Evolutionary conservation across 2,888 invertebrate species (phyloP), one percentile per base, ranked within the genome.

Genomic region (Nemotelus nigrinus): DNA sequence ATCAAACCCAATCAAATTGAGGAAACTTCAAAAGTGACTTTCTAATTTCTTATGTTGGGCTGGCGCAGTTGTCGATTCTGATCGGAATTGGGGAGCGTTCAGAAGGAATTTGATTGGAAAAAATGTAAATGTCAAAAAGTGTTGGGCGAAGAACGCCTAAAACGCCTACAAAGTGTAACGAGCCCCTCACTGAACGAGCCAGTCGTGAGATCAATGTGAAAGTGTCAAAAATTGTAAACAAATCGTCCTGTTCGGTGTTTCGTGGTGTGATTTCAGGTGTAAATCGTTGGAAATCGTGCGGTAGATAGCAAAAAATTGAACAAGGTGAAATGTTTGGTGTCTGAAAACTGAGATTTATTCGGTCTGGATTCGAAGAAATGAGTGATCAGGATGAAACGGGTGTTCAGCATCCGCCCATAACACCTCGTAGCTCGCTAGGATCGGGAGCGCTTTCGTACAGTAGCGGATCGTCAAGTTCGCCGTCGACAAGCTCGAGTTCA

Each of bases 401-500:
- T 53, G 72, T 58, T 76, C 79, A 25, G 78, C 81, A 82, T 74
- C 80, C 82, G 77, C 80, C 81, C 48, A 81, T 81, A 2, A 82
- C 83, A n/a, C 81, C 82, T 45, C 79, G 82, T 55, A 80, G 80
- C 70, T 80, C 80, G 2, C 65, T 81, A 1, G 83, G 83, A 4
- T 82, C 82, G 5, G 83, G 82, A 44, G 82, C 82, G 25, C 68
- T 82, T 58, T 82, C 82, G 2, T 82, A 82, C 44, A 82, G 81
- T 80, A 81, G 81, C 77, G 81, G 81, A 48, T 82, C 82, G 55
- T 82, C 82, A 2, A 82, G 81, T 74, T 82, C 82, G 47, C 82
- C 82, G n/a, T 83, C 84, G 67, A 83, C 83, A 8, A 84, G 83
- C 76, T 82, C 83, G 3, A 84, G 84, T 39, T 82, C 81, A 60